phyloP scores from a whole-genome alignment of 2,797 vertebrate genomes.

The Epinephelus coioides region DNA sequence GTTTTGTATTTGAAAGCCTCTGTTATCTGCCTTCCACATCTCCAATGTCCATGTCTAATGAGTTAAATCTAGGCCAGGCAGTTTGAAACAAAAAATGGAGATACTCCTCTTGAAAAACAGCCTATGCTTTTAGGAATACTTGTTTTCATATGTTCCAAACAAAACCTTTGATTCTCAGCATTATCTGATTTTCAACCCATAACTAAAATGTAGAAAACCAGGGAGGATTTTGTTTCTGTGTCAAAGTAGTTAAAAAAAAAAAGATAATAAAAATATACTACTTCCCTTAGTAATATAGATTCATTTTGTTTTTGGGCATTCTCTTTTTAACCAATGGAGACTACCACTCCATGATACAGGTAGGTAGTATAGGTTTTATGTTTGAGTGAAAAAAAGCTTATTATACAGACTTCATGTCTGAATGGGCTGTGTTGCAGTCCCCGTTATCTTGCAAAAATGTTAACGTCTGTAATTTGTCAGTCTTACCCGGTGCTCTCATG shows the following conservation, averaged over 20 bases:
- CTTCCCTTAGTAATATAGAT: conserved; percentile 19
- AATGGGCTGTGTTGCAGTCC: background rate
- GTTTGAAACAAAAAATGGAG: background rate
- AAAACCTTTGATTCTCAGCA: background rate
- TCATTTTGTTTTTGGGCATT: conserved; percentile 24
- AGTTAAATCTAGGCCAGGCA: conserved; percentile 21
- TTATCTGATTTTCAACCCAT: conserved; percentile 9
- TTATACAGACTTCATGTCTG: background rate
- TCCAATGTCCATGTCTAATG: conserved; percentile 25
- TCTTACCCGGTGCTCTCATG: conserved; percentile 3
- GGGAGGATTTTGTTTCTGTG: conserved; percentile 45
- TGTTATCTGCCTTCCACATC: conserved; percentile 35
- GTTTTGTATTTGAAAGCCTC: conserved; percentile 52
- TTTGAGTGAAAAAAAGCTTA: conserved; percentile 6
- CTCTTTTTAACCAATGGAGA: conserved; percentile 16
- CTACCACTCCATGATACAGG: background rate
- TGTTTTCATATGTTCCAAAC: conserved; percentile 6
- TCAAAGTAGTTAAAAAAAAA: conserved; percentile 16
- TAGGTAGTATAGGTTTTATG: conserved; percentile 24
- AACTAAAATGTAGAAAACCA: conserved; percentile 27
- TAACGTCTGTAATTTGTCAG: background rate
- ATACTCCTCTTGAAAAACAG: background rate
- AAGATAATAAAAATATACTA: background rate
- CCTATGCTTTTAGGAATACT: background rate
- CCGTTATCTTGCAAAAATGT: background rate